Base-by-base conservation (phyloP, 2,113 vertebrate genomes). In the Leptobrachium ailaonicum region DNA sequence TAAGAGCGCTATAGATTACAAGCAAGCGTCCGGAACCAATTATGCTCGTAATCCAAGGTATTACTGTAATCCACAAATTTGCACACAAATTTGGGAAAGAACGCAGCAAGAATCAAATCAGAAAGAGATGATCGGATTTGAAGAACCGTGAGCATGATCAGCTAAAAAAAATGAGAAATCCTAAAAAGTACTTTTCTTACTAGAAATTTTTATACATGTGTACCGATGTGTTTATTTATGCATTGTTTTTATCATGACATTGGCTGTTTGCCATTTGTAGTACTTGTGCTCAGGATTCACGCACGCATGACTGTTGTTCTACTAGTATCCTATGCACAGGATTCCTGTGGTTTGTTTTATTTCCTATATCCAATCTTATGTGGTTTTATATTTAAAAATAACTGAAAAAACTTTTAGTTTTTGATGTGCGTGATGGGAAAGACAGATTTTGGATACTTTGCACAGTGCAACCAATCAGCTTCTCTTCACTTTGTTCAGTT, bases 231-330 rank as follows among this genome's bases (percentile, higher is more conserved):
- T n/a, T n/a, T n/a, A n/a, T n/a, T n/a, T n/a, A n/a, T n/a, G n/a
- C n/a, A n/a, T n/a, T n/a, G n/a, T 56, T 56, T 56, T 56, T 56
- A 56, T 56, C 54, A 56, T 56, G 54, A 56, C 54, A 56, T 56
- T 56, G 54, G 7, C 54, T 56, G 54, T 56, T 56, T 56, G 54
- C 54, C 54, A 56, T 56, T 56, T 7, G 54, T 56, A 56, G 54
- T 56, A 56, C 54, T 56, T 56, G 54, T 56, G 54, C 54, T 56
- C 54, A 56, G 54, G 54, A 56, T 56, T 56, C 54, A 56, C 54
- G 54, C 54, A 56, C 7, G 54, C 54, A 56, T 56, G 54, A 56
- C 54, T 56, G 54, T 56, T 56, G 54, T 56, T 56, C 7, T 56
- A 56, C 7, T 56, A n/a, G n/a, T n/a, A n/a, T n/a, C n/a, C 6